Conservation (phyloP, 2,888 invertebrate species). For the Polylopha cassiicola region DNA sequence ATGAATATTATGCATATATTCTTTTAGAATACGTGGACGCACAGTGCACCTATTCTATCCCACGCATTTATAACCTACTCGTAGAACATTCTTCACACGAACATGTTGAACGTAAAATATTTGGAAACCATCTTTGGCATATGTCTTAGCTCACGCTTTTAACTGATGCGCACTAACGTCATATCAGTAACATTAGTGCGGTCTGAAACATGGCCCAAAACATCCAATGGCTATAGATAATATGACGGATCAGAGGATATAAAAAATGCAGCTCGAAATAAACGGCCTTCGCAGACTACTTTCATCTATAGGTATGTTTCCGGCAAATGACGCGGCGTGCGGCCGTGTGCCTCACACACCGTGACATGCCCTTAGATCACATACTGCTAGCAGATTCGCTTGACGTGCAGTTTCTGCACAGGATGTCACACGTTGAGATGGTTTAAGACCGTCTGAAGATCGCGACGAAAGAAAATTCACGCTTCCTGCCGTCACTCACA, state of each 20-base stretch:
- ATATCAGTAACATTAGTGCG: too few relatives aligned
- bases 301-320: conserved; percentile 41
- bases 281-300: conserved; percentile 39
- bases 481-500: conserved; percentile 51
- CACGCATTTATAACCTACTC: too few relatives aligned
- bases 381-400: conserved; percentile 24
- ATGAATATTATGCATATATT: too few relatives aligned
- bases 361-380: conserved; percentile 24
- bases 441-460: conserved; percentile 27
- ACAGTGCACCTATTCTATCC: too few relatives aligned
- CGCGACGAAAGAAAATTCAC: conserved; percentile 46
- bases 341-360: conserved; percentile 33
- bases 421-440: conserved; percentile 34
- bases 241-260: neutral
- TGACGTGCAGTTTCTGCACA: neutral
- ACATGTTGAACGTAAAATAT: too few relatives aligned
- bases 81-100: too few relatives aligned
- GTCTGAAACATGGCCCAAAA: too few relatives aligned
- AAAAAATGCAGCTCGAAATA: conserved; percentile 28
- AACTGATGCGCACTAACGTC: too few relatives aligned
- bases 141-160: too few relatives aligned
- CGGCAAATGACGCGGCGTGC: conserved; percentile 34
- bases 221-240: too few relatives aligned
- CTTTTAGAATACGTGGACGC: too few relatives aligned
- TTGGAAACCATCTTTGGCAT: too few relatives aligned